Conservation (phyloP, 2,113 vertebrate genomes). For the Dunckerocampus dactyliophorus region DNA sequence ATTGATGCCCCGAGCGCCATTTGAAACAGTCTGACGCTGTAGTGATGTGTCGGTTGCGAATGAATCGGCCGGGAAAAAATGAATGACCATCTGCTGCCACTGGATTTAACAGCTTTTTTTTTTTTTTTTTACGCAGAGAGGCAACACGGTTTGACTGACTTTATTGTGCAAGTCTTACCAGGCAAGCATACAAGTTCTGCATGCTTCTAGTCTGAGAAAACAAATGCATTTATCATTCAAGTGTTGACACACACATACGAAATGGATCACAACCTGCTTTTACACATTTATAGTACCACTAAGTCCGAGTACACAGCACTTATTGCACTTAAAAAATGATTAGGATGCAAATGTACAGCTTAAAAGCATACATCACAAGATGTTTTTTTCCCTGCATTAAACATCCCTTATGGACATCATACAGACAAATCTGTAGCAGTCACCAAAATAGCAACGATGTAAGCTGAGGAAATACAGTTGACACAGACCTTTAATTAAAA, state of each 20-base stretch:
- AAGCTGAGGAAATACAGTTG: conserved; percentile 20
- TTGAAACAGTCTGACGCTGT: no score
- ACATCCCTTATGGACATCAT: conserved; percentile 23
- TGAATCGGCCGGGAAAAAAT: no score
- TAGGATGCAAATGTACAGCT: conserved; percentile 57
- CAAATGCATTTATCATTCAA: conserved; percentile 82
- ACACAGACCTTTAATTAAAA: conserved; percentile 5
- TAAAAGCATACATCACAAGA: conserved; percentile 40
- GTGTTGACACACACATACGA: conserved; percentile 64
- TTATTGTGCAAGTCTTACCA: conserved; percentile 75
- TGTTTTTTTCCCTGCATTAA: conserved; percentile 36
- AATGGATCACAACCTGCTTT: conserved; percentile 34
- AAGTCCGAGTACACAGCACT: conserved; percentile 10
- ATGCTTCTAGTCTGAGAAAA: conserved; percentile 69
- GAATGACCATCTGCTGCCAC: no score
- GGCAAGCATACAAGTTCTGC: conserved; percentile 63
- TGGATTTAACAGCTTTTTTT: no score
- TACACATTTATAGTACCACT: conserved; percentile 47
- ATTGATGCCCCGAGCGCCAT: no score
- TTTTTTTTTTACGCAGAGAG: no score
- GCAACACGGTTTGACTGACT: conserved; percentile 47
- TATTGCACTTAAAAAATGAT: conserved; percentile 58
- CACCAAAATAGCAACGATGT: conserved; percentile 4
- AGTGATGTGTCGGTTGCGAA: no score
- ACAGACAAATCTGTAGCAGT: conserved; percentile 45